A percentile compares a stretch with the other conserved stretches of the same genome.
Evolutionary conservation across 2,888 invertebrate genomes (phyloP).

Genomic region (Hirtodrosophila cameraria): DNA sequence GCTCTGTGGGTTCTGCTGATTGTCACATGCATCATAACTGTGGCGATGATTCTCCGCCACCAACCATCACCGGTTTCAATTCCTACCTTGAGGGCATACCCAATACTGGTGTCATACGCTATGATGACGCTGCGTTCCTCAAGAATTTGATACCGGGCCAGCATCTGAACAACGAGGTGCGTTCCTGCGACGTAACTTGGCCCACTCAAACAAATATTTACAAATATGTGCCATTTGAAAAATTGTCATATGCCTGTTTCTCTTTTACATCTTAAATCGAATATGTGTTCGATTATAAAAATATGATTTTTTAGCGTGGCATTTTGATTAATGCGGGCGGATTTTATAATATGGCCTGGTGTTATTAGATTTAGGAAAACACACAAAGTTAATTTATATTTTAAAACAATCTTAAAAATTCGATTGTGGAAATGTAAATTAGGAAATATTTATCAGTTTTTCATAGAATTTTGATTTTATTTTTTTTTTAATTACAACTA

Average conservation of each 20-base stretch:
- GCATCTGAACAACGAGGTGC: slow-evolving; percentile 84
- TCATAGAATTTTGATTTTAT: too few species aligned
- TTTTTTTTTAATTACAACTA: too few species aligned
- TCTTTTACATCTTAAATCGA: slow-evolving; percentile 23
- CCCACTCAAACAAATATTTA: slow-evolving; percentile 12
- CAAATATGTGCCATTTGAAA: slow-evolving; percentile 1
- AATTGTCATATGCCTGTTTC: slow-evolving; percentile 3
- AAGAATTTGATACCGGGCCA: slow-evolving; percentile 84
- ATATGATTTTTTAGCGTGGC: too few species aligned
- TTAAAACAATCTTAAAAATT: too few species aligned
- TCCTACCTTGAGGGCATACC: slow-evolving; percentile 83
- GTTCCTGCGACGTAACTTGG: slow-evolving; percentile 23
- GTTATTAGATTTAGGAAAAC: too few species aligned
- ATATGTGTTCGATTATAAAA: background rate
- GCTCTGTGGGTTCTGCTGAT: slow-evolving; percentile 62
- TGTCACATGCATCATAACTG: slow-evolving; percentile 82
- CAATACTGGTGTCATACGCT: slow-evolving; percentile 83
- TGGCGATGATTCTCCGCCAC: slow-evolving; percentile 83
- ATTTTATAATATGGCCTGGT: background rate
- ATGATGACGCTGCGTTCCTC: slow-evolving; percentile 83
- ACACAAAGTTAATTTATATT: too few species aligned
- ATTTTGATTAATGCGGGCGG: background rate
- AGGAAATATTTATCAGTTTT: too few species aligned
- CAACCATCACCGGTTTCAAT: slow-evolving; percentile 82
- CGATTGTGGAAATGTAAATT: too few species aligned